These are phyloP conservation scores for Podargus strigoides DNA, from an alignment of 2,797 vertebrate species.

Conservation along the genomic window DNA sequence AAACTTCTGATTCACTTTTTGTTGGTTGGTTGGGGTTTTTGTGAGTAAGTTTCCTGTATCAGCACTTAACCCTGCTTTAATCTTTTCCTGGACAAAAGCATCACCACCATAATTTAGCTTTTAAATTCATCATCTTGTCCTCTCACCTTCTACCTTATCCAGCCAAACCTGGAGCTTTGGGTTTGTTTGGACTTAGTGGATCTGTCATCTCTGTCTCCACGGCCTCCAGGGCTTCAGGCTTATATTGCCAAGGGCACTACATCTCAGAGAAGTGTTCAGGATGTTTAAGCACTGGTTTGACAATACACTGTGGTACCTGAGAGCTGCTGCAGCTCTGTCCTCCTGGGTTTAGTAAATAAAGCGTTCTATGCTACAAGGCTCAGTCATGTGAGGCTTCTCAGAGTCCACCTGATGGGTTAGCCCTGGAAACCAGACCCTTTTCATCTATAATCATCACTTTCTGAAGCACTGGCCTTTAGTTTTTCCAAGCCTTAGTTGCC, in stretches of 20 bases:
- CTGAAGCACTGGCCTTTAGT: background rate
- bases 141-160: background rate
- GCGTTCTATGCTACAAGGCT: accelerated
- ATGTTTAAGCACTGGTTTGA: background rate
- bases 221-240: background rate
- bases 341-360: background rate
- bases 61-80: background rate
- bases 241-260: background rate
- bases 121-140: background rate
- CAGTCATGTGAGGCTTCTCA: background rate
- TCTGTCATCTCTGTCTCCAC: background rate
- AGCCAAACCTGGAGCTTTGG: background rate
- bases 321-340: background rate
- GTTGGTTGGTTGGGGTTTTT: background rate
- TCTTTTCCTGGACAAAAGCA: background rate
- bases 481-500: background rate
- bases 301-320: background rate
- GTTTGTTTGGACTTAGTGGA: background rate
- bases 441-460: background rate
- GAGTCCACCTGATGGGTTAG: background rate
- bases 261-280: background rate
- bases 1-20: background rate
- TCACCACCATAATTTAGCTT: background rate
- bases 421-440: background rate
- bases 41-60: background rate